Percentiles rank a stretch among this genome's conserved stretches.
Evolutionary conservation across 2,888 invertebrate genomes (phyloP).

Genomic region (Andrena chrysosceles): DNA sequence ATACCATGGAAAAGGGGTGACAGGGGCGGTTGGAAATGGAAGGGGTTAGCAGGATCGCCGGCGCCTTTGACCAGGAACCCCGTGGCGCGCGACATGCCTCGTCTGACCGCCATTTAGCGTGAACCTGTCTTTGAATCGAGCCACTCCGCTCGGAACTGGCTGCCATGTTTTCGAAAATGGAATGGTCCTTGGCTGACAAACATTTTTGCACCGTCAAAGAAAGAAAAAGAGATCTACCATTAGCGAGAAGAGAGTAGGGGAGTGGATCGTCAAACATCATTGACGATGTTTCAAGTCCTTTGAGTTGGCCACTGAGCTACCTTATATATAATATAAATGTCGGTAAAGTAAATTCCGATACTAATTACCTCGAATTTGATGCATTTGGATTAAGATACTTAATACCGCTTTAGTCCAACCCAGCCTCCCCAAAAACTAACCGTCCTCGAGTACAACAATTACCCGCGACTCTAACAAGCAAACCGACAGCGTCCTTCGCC

Average conservation of each 20-base stretch:
- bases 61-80: conserved; percentile 82
- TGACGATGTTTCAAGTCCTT: neutral
- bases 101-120: conserved; percentile 83
- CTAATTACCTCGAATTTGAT: too few relatives aligned
- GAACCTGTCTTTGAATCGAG: conserved; percentile 79
- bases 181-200: conserved; percentile 51
- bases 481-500: conserved; percentile 26
- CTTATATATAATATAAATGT: too few relatives aligned
- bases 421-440: neutral
- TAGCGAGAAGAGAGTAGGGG: too few relatives aligned
- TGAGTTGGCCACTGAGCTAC: neutral
- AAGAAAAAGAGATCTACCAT: neutral
- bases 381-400: too few relatives aligned
- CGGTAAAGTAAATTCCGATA: too few relatives aligned
- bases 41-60: conserved; percentile 74
- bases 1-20: conserved; percentile 57
- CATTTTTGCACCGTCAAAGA: conserved; percentile 17
- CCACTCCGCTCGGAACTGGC: conserved; percentile 65
- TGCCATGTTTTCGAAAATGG: conserved; percentile 78
- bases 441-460: conserved; percentile 6
- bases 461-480: conserved; percentile 19
- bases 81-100: conserved; percentile 83
- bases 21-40: conserved; percentile 44
- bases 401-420: too few relatives aligned
- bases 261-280: neutral